Conservation (phyloP, 1,140 invertebrate genomes). For the Macrotrachela quadricornifera region DNA sequence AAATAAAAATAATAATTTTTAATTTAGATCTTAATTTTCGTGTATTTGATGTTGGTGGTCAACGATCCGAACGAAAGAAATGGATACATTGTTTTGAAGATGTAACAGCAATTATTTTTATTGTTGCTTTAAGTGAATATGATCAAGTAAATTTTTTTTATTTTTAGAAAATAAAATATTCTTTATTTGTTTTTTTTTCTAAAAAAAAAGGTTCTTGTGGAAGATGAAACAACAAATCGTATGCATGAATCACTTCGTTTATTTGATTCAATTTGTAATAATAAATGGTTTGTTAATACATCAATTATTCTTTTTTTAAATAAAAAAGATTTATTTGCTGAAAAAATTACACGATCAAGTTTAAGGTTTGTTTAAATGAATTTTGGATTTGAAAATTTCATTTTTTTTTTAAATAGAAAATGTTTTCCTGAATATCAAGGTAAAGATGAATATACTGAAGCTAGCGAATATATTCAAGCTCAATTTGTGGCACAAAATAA, state of each 20-base stretch:
- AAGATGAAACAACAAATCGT: slow-evolving; percentile 22
- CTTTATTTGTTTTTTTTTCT: not conserved
- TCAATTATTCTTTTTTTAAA: slow-evolving; percentile 16
- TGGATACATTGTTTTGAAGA: slow-evolving; percentile 30
- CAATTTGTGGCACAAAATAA: slow-evolving; percentile 14
- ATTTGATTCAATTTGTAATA: slow-evolving; percentile 14
- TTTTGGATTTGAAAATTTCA: not conserved
- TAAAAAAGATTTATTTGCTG: slow-evolving; percentile 14
- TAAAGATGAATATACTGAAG: slow-evolving; percentile 12
- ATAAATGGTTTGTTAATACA: slow-evolving; percentile 13
- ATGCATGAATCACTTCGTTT: slow-evolving; percentile 13
- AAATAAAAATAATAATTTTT: not conserved
- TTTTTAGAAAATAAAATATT: too few relatives aligned
- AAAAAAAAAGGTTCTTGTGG: slow-evolving; percentile 12
- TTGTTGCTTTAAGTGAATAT: slow-evolving; percentile 11
- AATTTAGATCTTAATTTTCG: slow-evolving; percentile 13
- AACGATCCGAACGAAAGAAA: slow-evolving; percentile 36
- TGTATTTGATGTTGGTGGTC: slow-evolving; percentile 35
- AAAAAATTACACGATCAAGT: slow-evolving; percentile 11
- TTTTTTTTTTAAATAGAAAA: slow-evolving; percentile 2
- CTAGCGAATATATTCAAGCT: slow-evolving; percentile 12
- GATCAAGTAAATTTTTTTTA: slow-evolving; percentile 9
- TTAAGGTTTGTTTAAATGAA: slow-evolving; percentile 8
- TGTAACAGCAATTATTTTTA: slow-evolving; percentile 11
- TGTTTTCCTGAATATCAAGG: slow-evolving; percentile 11